These are phyloP conservation scores for Neelides folsomi DNA, from an alignment of 2,888 invertebrate genomes.

Conservation along the genomic window DNA sequence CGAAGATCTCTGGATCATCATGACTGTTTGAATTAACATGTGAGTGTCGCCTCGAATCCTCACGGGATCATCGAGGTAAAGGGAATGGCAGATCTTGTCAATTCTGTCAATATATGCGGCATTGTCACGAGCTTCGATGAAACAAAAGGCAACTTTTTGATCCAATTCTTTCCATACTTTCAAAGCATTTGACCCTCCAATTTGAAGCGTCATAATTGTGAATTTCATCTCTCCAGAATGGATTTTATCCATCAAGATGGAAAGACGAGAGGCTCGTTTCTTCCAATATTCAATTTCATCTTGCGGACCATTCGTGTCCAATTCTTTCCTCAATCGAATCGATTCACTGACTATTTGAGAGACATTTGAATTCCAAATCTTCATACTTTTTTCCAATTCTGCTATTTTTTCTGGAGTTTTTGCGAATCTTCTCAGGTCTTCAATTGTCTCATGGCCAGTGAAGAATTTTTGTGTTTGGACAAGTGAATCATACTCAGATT, in stretches of 20 bases:
- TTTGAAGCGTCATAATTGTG: slow-evolving; percentile 59
- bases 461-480: slow-evolving; percentile 25
- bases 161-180: slow-evolving; percentile 73
- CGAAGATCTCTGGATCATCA: slow-evolving; percentile 85
- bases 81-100: slow-evolving; percentile 85
- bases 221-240: slow-evolving; percentile 36
- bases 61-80: slow-evolving; percentile 84
- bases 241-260: slow-evolving; percentile 51
- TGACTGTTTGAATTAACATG: slow-evolving; percentile 76
- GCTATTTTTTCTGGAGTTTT: slow-evolving; percentile 52
- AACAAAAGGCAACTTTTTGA: slow-evolving; percentile 81
- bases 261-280: slow-evolving; percentile 82
- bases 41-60: slow-evolving; percentile 81
- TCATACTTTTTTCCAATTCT: slow-evolving; percentile 58
- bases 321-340: slow-evolving; percentile 78
- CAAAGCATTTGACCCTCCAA: slow-evolving; percentile 63
- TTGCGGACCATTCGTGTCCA: slow-evolving; percentile 76
- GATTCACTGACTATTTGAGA: slow-evolving; percentile 66
- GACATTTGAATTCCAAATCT: slow-evolving; percentile 48
- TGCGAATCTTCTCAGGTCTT: slow-evolving; percentile 52
- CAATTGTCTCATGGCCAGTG: slow-evolving; percentile 36
- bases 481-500: slow-evolving; percentile 20
- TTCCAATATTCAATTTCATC: slow-evolving; percentile 96
- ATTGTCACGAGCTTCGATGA: slow-evolving; percentile 90
- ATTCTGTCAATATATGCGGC: slow-evolving; percentile 87